Conservation (phyloP, 1,140 invertebrate species). For the Parasteatoda tepidariorum region DNA sequence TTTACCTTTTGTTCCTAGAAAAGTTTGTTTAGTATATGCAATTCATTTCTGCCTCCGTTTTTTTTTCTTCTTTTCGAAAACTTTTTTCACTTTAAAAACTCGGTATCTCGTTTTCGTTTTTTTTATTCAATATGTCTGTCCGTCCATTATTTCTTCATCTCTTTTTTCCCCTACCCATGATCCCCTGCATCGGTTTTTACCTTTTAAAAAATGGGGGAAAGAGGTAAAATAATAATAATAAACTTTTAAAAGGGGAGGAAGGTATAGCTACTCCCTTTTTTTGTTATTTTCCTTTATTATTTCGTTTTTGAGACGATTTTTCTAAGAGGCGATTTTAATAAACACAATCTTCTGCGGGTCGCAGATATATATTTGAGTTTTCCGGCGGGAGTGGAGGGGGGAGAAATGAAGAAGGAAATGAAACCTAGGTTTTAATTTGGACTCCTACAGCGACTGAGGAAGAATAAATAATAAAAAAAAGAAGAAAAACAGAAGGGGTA, state of each 20-base stretch:
- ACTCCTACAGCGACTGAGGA: constrained; percentile 21
- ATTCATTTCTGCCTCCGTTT: constrained; percentile 5
- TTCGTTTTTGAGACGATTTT: constrained; percentile 35
- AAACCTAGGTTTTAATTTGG: constrained; percentile 60
- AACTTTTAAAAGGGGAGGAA: constrained; percentile 13
- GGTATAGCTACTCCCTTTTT: constrained; percentile 45
- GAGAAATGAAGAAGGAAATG: constrained; percentile 59
- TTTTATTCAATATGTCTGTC: constrained; percentile 28
- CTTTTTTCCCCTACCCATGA: not conserved
- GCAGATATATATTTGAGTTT: constrained; percentile 31
- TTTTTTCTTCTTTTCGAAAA: not conserved
- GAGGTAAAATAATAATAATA: constrained; percentile 4
- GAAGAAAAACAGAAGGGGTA: not conserved
- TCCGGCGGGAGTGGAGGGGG: not conserved
- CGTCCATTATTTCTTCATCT: constrained; percentile 56
- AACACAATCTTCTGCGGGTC: constrained; percentile 51
- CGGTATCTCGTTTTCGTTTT: constrained; percentile 30
- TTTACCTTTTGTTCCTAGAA: not conserved
- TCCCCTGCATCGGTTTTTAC: constrained; percentile 18
- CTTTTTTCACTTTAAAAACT: constrained; percentile 29
- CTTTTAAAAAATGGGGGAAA: constrained; percentile 15
- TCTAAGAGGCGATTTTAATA: constrained; percentile 60
- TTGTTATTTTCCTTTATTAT: constrained; percentile 18
- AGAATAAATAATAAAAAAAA: constrained; percentile 48
- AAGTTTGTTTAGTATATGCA: constrained; percentile 48